Evolutionary conservation across 2,888 invertebrate species (phyloP).

Genomic region (Spodoptera picta): DNA sequence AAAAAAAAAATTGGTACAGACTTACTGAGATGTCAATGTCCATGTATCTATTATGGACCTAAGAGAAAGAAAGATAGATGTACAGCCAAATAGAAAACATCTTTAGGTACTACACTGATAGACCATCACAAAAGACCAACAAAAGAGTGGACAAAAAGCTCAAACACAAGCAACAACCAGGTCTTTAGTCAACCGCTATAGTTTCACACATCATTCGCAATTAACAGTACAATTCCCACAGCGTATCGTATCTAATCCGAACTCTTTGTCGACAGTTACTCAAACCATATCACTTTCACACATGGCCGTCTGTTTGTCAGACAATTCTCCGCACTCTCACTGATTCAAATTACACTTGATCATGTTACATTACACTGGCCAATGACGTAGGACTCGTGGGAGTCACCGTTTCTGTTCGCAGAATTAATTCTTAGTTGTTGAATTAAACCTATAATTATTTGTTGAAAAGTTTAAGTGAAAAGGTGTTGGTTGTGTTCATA

Average conservation of each 20-base stretch:
- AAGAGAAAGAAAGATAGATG: too few species aligned
- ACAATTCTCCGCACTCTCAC: slow-evolving; percentile 60
- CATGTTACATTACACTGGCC: slow-evolving; percentile 55
- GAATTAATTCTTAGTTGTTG: slow-evolving; percentile 13
- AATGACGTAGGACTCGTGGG: slow-evolving; percentile 27
- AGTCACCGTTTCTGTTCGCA: slow-evolving; percentile 18
- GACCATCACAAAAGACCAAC: too few species aligned
- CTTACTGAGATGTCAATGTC: too few species aligned
- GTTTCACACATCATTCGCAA: slow-evolving; percentile 21
- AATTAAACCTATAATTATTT: slow-evolving; percentile 18
- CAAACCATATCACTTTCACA: slow-evolving; percentile 67
- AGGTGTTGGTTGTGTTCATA: slow-evolving; percentile 2
- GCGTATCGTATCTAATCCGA: slow-evolving; percentile 38
- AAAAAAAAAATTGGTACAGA: too few species aligned
- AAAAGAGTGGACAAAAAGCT: too few species aligned
- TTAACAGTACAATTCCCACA: slow-evolving; percentile 17
- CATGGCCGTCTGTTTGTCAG: slow-evolving; percentile 51
- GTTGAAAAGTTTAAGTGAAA: slow-evolving; percentile 5
- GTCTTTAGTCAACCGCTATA: slow-evolving; percentile 10
- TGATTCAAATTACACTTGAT: slow-evolving; percentile 53
- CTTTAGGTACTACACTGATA: too few species aligned
- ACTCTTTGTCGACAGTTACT: slow-evolving; percentile 36
- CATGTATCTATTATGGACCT: too few species aligned
- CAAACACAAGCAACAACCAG: too few species aligned
- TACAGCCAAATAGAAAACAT: too few species aligned